phyloP scores from a whole-genome alignment of 1,140 invertebrate genomes.

The Saxidomus purpurata region DNA sequence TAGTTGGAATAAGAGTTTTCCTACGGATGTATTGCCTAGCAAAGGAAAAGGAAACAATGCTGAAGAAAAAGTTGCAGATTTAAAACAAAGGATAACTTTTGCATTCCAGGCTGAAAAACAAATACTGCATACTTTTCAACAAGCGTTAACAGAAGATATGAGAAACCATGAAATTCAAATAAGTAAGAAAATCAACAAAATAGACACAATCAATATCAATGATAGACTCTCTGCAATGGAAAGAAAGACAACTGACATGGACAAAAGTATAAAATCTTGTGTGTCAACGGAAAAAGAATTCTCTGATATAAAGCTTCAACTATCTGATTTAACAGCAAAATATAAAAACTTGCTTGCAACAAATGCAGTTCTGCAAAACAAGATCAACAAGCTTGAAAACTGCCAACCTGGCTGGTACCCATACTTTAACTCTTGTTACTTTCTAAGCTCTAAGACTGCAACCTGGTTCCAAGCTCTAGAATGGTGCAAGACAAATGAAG shows the following conservation, averaged over 20 bases:
- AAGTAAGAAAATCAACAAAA: neutral
- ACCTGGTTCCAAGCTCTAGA: neutral
- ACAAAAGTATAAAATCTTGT: neutral
- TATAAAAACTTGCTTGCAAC: neutral
- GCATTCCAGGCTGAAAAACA: slow-evolving; percentile 12
- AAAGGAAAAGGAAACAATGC: neutral
- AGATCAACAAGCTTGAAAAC: neutral
- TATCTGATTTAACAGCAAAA: neutral
- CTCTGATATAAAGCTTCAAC: neutral
- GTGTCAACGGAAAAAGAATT: neutral
- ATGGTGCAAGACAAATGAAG: neutral
- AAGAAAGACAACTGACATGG: neutral
- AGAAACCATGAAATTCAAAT: neutral
- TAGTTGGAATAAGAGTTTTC: neutral
- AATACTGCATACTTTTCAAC: neutral
- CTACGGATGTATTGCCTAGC: neutral
- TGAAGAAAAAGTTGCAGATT: neutral
- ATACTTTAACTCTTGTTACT: neutral
- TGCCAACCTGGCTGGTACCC: neutral
- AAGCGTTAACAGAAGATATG: neutral
- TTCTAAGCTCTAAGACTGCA: neutral
- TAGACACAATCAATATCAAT: neutral
- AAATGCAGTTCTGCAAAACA: neutral
- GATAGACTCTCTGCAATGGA: neutral
- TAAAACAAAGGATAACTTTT: neutral